Percentiles rank a stretch among this genome's conserved stretches.
Evolutionary conservation across 2,888 invertebrate species (phyloP).

Genomic region (Aromia moschata): DNA sequence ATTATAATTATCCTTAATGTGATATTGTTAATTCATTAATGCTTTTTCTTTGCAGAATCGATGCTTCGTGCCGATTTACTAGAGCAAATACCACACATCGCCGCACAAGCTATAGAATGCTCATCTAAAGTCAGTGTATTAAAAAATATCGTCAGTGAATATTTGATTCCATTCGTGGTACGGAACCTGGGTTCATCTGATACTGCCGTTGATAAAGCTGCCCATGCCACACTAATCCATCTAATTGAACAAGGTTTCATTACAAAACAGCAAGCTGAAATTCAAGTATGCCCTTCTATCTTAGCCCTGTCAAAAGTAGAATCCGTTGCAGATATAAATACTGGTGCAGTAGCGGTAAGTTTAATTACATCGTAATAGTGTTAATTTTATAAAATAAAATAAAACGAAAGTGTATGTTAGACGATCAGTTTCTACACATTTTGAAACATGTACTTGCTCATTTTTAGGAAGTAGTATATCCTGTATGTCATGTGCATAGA

Average conservation of each 20-base stretch:
- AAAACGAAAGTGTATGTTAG: too few relatives aligned
- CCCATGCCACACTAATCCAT: conserved; percentile 70
- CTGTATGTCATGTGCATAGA: not conserved
- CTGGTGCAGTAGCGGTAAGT: conserved; percentile 70
- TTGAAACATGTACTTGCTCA: too few relatives aligned
- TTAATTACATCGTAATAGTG: too few relatives aligned
- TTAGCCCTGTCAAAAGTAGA: conserved; percentile 67
- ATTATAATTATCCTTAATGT: conserved; percentile 4
- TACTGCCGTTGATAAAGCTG: conserved; percentile 72
- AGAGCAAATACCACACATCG: conserved; percentile 74
- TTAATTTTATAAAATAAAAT: too few relatives aligned
- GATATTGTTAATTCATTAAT: conserved; percentile 15
- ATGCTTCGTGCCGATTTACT: conserved; percentile 71
- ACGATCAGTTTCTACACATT: too few relatives aligned
- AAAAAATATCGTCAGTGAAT: conserved; percentile 66
- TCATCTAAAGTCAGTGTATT: conserved; percentile 62
- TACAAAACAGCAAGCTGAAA: conserved; percentile 68
- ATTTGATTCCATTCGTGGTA: conserved; percentile 72
- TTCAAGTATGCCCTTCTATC: conserved; percentile 72
- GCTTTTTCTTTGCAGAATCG: conserved; percentile 65
- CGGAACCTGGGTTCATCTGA: conserved; percentile 70
- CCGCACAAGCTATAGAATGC: conserved; percentile 68
- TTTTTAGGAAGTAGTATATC: too few relatives aligned
- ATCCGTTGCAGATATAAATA: conserved; percentile 65
- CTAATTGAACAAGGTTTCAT: conserved; percentile 73